Evolutionary conservation across 53 echinoderm and acorn worm species (phyloP), one percentile per base, ranked within the genome.

Genomic region (Mesocentrotus franciscanus): DNA sequence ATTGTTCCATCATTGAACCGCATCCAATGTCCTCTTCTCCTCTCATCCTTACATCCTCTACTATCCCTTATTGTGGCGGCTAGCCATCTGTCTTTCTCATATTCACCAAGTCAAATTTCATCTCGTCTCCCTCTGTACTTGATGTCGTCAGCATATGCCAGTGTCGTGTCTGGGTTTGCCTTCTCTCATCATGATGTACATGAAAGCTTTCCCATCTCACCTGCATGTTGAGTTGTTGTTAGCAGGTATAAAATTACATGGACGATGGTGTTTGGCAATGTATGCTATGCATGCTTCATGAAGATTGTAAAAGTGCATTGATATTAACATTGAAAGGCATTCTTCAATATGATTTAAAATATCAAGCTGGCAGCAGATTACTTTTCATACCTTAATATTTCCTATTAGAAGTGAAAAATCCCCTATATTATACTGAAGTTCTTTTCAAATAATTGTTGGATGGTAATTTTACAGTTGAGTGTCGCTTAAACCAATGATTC

Each of bases 1-100:
- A 91, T 91, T 68, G 91, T 91, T 91, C 91, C 91, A 68, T 68
- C 91, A 91, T 64, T 91, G 68, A 68, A 91, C 91, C 91, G 68
- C 91, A 66, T 91, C 62, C 66, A 91, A 56, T 30, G 58, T 14
- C 66, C 66, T 91, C 34, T 91, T 66, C 66, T 91, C 36, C 39
- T 62, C 1, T 64, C 66, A 91, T 91, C 62, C 39, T 66, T 22
- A 91, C 66, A 66, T 91, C 66, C 91, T 66, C 22, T 61, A 61
- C 91, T 34, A 66, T 61, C 66, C 91, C 66, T 35, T 62, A 66
- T 66, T 91, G 91, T 66, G 66, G 64, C 24, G 34, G 64, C 64
- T 62, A 91, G 91, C 91, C 91, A 91, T 91, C 91, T 91, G 91
- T 91, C 91, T 61, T 91, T 91, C 66, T 29, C 91, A 91, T 91